phyloP scores from a whole-genome alignment of 1,140 invertebrate species.

The Chrysoperla carnea region DNA sequence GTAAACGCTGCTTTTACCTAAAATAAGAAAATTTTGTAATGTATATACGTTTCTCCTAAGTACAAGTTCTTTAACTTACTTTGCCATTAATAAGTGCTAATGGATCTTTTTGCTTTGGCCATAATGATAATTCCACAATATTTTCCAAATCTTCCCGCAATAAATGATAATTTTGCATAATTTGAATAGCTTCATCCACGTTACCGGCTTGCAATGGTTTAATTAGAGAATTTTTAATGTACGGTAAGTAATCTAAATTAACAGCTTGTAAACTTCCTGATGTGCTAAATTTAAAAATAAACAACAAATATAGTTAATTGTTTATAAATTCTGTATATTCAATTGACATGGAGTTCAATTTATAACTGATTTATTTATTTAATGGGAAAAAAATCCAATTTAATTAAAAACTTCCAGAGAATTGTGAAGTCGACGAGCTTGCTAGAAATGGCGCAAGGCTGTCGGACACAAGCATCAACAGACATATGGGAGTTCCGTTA shows the following conservation, averaged over 20 bases:
- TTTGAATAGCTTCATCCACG: constrained; percentile 46
- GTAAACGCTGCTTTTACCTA: constrained; percentile 87
- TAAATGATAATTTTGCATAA: constrained; percentile 71
- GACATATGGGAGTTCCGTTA: too few species aligned
- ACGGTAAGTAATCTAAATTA: constrained; percentile 65
- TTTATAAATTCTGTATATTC: constrained; percentile 9
- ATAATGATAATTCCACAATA: constrained; percentile 65
- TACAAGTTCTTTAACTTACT: constrained; percentile 24
- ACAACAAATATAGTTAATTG: constrained; percentile 1
- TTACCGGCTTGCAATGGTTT: constrained; percentile 52
- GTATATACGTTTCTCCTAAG: not conserved
- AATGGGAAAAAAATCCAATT: constrained; percentile 1
- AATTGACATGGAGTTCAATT: constrained; percentile 17
- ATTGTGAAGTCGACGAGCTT: too few species aligned
- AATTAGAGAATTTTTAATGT: constrained; percentile 51
- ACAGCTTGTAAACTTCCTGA: constrained; percentile 60
- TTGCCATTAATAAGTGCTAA: constrained; percentile 61
- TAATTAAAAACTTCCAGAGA: not conserved
- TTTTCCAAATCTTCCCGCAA: constrained; percentile 82
- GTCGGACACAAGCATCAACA: too few species aligned
- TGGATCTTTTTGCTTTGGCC: constrained; percentile 61
- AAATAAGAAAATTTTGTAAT: constrained; percentile 6
- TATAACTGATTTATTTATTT: constrained; percentile 23
- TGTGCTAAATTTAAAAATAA: constrained; percentile 30
- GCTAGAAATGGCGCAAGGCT: too few species aligned